phyloP scores from a whole-genome alignment of 2,888 invertebrate genomes.

The Crioceris asparagi region DNA sequence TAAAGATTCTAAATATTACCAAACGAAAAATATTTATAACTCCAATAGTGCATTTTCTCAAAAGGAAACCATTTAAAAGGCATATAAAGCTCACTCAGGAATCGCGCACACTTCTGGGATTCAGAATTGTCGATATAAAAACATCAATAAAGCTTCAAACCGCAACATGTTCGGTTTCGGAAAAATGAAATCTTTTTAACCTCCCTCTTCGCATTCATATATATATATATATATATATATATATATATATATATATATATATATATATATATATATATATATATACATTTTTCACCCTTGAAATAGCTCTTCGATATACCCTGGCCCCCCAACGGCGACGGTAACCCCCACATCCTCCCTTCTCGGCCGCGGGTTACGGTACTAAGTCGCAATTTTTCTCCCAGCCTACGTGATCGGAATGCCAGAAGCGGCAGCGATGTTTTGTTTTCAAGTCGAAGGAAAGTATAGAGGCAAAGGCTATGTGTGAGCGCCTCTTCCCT shows the following conservation, averaged over 20 bases:
- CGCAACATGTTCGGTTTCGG: constrained; percentile 38
- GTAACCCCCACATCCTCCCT: constrained; percentile 11
- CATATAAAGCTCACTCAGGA: too few species aligned
- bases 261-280: constrained; percentile 21
- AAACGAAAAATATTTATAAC: too few species aligned
- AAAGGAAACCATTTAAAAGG: too few species aligned
- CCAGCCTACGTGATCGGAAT: constrained; percentile 40
- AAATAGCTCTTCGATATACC: constrained; percentile 37
- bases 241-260: too few species aligned
- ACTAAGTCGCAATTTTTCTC: constrained; percentile 41
- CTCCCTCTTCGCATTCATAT: constrained; percentile 26
- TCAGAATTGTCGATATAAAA: constrained; percentile 33
- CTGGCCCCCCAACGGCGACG: constrained; percentile 18
- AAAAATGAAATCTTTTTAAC: constrained; percentile 39
- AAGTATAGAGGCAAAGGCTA: too few species aligned
- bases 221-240: constrained; percentile 29
- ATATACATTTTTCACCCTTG: constrained; percentile 35
- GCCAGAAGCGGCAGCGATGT: constrained; percentile 27
- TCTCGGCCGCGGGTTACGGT: constrained; percentile 31
- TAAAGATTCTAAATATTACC: too few species aligned
- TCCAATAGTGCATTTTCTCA: too few species aligned
- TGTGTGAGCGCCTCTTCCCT: too few species aligned
- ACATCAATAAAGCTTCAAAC: constrained; percentile 34
- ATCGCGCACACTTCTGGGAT: constrained; percentile 24
- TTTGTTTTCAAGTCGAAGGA: constrained; percentile 32